These are phyloP conservation scores for Casuarius casuarius DNA, from an alignment of 2,113 vertebrate genomes.

Conservation along the genomic window DNA sequence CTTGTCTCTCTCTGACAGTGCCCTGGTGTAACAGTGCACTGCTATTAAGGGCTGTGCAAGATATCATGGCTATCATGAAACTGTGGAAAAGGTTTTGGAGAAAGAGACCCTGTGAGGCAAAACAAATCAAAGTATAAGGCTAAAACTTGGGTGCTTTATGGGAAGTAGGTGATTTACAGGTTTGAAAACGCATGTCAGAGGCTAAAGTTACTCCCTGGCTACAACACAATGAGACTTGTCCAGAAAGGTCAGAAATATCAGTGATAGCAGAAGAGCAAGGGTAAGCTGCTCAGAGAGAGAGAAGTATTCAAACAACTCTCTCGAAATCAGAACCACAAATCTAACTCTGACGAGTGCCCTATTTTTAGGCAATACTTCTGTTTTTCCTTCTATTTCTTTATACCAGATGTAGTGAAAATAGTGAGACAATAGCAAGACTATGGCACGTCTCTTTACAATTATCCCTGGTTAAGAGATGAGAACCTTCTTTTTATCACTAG, in stretches of 20 bases:
- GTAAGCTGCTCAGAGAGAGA: not conserved
- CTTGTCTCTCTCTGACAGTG: not conserved
- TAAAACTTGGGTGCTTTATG: not conserved
- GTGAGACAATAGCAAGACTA: not conserved
- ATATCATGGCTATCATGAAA: not conserved
- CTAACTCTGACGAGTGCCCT: not conserved
- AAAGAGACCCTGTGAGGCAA: not conserved
- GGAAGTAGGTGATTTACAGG: not conserved
- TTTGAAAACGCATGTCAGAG: not conserved
- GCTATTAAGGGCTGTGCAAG: not conserved
- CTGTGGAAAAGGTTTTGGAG: not conserved
- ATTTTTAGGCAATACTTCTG: not conserved
- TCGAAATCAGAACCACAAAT: not conserved
- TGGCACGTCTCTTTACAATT: not conserved
- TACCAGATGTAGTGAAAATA: not conserved
- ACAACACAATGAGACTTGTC: not conserved
- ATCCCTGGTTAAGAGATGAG: not conserved
- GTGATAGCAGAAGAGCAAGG: not conserved
- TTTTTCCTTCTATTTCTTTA: not conserved
- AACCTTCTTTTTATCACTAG: not conserved
- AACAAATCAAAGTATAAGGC: not conserved
- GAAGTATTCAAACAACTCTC: not conserved
- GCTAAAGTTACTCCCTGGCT: not conserved
- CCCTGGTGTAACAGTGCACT: too few species aligned
- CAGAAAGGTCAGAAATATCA: not conserved